Conservation (phyloP, 2,113 vertebrate genomes). For the Dipodomys ordii region DNA sequence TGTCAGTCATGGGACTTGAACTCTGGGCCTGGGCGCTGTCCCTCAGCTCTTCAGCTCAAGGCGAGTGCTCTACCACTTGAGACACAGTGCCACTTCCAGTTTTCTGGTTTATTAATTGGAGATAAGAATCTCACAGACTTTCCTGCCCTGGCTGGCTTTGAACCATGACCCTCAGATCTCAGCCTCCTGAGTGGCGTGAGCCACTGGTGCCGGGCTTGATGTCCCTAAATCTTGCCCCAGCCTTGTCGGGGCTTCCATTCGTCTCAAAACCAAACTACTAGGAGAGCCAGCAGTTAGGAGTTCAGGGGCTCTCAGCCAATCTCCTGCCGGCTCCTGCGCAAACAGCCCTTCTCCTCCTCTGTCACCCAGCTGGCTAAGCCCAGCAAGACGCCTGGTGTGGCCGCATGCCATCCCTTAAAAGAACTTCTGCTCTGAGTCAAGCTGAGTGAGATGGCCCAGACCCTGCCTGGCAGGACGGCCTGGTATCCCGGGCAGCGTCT, state of each 20-base stretch:
- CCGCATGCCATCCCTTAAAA: slow-evolving; percentile 66
- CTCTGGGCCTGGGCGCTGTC: too few species aligned
- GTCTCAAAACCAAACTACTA: background rate
- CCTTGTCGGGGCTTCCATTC: background rate
- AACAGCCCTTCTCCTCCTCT: background rate
- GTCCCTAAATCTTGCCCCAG: background rate
- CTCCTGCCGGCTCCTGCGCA: background rate
- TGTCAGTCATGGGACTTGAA: too few species aligned
- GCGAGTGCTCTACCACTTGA: too few species aligned
- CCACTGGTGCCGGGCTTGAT: too few species aligned
- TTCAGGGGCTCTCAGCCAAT: background rate
- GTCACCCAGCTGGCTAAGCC: background rate
- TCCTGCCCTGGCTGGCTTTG: too few species aligned
- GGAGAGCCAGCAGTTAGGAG: background rate
- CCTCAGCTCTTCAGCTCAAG: too few species aligned
- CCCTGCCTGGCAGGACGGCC: background rate
- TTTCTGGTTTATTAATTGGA: too few species aligned
- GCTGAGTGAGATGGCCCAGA: background rate
- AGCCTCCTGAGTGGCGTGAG: too few species aligned
- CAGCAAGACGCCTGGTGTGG: background rate
- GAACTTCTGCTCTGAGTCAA: slow-evolving; percentile 1
- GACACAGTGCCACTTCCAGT: too few species aligned
- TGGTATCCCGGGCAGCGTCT: fast-evolving
- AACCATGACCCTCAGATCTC: too few species aligned
- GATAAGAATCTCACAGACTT: too few species aligned